Base-by-base conservation (phyloP, 37 sponge, comb jelly and placozoan genomes). In the Bolinopsis microptera region DNA sequence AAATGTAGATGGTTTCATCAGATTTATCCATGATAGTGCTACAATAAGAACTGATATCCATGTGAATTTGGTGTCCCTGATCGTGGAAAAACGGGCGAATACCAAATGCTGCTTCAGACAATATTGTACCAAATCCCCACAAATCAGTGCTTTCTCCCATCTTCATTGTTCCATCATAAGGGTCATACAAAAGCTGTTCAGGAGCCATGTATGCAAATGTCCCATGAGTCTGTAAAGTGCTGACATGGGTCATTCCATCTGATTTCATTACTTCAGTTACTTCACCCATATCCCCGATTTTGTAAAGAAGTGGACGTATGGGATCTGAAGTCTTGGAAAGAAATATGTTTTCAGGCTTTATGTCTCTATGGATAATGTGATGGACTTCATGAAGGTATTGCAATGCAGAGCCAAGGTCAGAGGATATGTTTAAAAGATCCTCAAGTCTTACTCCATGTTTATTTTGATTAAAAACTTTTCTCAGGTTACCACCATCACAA, bases 251-350 rank as follows among this genome's bases (percentile, higher is more conserved):
- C 61, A 86, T 39, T 24, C 90, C 90, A 86, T 86, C 90, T n/a
- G 90, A 86, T 86, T 86, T 86, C 90, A 86, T 86, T n/a, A 86
- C 90, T 27, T 86, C 90, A 39, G 90, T 86, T 3, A 86, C 90
- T 39, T 86, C 90, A 0, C 90, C 90, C 61, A 86, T 21, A 27
- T 86, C 90, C 26, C 90, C 90, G 21, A 86, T 41, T 40, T 86
- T 86, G 90, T 86, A 86, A n/a, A 86, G 48, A 24, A 40, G 25
- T 33, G 90, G 90, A 13, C 90, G 9, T 30, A 18, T 8, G 24
- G 32, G 26, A 27, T 86, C 30, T n/a, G 13, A 18, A 41, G 90
- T 86, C 36, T 39, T 86, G 9, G 90, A 33, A 26, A 86, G 30
- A 27, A 86, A 86, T 2, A 86, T 34, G 36, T 86, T 86, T 27